phyloP scores from a whole-genome alignment of 2,888 invertebrate genomes.

The Eremobia ochroleuca region DNA sequence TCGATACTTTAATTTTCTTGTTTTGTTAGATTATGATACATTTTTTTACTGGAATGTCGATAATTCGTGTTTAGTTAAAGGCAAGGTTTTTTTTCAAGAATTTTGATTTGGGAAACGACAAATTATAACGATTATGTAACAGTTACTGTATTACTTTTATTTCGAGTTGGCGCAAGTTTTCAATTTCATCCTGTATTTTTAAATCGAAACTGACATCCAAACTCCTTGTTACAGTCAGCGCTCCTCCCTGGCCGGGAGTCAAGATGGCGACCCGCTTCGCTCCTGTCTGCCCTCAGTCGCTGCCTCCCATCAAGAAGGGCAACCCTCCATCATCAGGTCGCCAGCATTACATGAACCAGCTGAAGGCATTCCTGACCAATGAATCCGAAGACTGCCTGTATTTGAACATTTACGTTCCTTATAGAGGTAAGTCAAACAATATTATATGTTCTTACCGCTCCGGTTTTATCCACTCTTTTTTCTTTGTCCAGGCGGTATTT shows the following conservation, averaged over 20 bases:
- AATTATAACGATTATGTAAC: too few relatives aligned
- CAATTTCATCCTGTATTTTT: too few relatives aligned
- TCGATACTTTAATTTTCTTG: not conserved
- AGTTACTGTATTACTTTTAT: too few relatives aligned
- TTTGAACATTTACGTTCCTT: conserved; percentile 97
- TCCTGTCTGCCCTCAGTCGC: conserved; percentile 96
- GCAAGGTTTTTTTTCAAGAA: too few relatives aligned
- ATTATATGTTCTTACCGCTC: not conserved
- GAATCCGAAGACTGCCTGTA: conserved; percentile 97
- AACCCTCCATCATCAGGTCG: conserved; percentile 92
- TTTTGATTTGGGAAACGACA: too few relatives aligned
- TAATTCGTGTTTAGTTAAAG: too few relatives aligned
- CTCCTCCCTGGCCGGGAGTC: conserved; percentile 95
- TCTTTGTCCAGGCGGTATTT: too few relatives aligned
- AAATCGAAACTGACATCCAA: not conserved
- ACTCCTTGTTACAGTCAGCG: conserved; percentile 91
- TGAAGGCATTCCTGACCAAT: conserved; percentile 93
- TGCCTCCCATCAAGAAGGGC: conserved; percentile 93
- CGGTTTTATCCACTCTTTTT: too few relatives aligned
- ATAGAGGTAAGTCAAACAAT: conserved; percentile 92
- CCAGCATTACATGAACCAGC: conserved; percentile 93
- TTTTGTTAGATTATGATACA: not conserved
- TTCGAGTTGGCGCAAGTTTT: too few relatives aligned
- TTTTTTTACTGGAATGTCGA: too few relatives aligned
- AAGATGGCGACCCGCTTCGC: conserved; percentile 93